Evolutionary conservation across 2,888 invertebrate genomes (phyloP), one percentile per base, ranked within the genome.

Genomic region (Thelaira solivaga): DNA sequence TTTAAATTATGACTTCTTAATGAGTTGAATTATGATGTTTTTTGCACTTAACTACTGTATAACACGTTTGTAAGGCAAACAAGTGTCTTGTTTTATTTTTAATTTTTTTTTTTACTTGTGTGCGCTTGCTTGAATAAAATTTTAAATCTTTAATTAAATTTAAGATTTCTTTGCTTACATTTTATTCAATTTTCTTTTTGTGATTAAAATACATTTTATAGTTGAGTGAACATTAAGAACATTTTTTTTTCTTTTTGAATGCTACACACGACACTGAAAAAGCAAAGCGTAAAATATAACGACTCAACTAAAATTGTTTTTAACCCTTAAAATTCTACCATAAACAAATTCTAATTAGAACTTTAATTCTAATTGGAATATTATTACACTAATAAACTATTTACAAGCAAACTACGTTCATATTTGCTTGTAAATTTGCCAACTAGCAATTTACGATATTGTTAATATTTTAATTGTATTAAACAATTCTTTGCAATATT

Each of bases 1-100:
- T 51, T 49, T 68, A 62, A 69, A 49, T 73, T 73, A 65, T 64
- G 64, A 49, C 39, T 31, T 62, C 71, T 62, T 41, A 62, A 61
- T 71, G 41, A 61, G 49, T 51, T 61, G 24, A 26, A 20, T 61
- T 71, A 71, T 53, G 34, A 24, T 20, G 11, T 26, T 24, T n/a
- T 59, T 20, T 53, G 29, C 39, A 49, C 22, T 69, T 41, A 59
- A 69, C 22, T 59, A n/a, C 68, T 59, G 26, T 47, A 8, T 49
- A 47, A 26, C 68, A 59, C 39, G 68, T 49, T 57, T 8, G 6
- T 11, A 18, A 1, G n/a, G 16, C 2, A 16, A 31, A 26, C 43
- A 55, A 45, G 24, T 36, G 45, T 67, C 36, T 47, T 47, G 39
- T 10, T 45, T 2, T 29, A 11, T 43, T 4, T 29, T n/a, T 1